phyloP scores from a whole-genome alignment of 2,797 vertebrate species.

The Rhynchotus rufescens region DNA sequence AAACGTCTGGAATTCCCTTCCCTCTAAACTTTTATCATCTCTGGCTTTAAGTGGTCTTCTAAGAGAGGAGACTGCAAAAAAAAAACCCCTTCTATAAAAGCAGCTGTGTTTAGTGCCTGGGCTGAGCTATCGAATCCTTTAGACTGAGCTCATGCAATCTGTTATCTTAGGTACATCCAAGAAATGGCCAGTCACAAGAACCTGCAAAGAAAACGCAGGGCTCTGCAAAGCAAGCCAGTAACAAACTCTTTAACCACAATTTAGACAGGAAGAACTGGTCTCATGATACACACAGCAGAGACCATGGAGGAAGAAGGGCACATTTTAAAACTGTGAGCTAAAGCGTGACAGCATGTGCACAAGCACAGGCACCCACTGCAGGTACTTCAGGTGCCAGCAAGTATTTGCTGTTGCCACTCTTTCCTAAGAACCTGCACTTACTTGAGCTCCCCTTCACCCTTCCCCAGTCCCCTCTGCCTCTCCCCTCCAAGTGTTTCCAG shows the following conservation, averaged over 20 bases:
- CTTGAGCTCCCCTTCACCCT: background rate
- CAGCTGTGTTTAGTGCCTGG: background rate
- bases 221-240: background rate
- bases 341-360: background rate
- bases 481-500: background rate
- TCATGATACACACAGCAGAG: background rate
- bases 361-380: conserved; percentile 44
- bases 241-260: background rate
- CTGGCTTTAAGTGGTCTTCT: background rate
- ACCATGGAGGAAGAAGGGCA: conserved; percentile 12
- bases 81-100: background rate
- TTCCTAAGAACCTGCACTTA: background rate
- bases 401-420: background rate
- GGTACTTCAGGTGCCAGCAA: conserved; percentile 36
- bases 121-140: background rate
- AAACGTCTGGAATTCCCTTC: background rate
- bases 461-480: background rate
- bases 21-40: background rate
- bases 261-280: conserved; percentile 43
- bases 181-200: background rate
- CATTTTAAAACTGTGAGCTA: conserved; percentile 38
- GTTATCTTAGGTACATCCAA: background rate
- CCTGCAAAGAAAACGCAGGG: fast-evolving
- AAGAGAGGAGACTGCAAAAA: background rate
- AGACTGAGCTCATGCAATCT: background rate